Evolutionary conservation across 2,888 invertebrate genomes (phyloP).

Genomic region (Encarsia formosa): DNA sequence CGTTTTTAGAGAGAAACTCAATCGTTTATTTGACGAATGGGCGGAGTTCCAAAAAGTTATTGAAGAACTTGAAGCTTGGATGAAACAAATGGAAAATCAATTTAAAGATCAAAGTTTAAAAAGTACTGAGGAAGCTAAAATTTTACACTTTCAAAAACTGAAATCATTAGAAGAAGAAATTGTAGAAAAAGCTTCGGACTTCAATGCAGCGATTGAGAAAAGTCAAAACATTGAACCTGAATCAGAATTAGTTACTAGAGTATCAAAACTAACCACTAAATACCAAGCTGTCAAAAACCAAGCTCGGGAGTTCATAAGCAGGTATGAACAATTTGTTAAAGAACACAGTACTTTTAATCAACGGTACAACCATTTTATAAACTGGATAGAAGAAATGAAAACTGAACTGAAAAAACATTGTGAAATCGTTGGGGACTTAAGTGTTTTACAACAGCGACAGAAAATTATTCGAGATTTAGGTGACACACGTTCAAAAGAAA

Average conservation of each 20-base stretch:
- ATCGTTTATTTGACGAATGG: constrained; percentile 75
- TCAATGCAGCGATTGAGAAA: constrained; percentile 64
- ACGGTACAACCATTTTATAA: constrained; percentile 68
- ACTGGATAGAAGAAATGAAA: constrained; percentile 71
- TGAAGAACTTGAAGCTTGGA: constrained; percentile 77
- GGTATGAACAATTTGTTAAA: constrained; percentile 78
- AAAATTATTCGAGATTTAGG: constrained; percentile 74
- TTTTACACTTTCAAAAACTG: constrained; percentile 72
- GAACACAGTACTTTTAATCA: constrained; percentile 74
- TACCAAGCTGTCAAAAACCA: constrained; percentile 79
- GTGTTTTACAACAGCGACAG: constrained; percentile 76
- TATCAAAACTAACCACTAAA: constrained; percentile 74
- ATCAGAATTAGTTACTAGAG: constrained; percentile 67
- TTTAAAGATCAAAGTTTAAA: constrained; percentile 86
- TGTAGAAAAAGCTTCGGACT: constrained; percentile 62
- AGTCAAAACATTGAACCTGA: constrained; percentile 71
- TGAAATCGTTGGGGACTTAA: constrained; percentile 81
- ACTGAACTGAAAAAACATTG: constrained; percentile 72
- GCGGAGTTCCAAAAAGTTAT: constrained; percentile 74
- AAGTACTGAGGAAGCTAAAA: constrained; percentile 79
- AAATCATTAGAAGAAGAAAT: constrained; percentile 70
- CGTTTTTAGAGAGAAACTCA: constrained; percentile 68
- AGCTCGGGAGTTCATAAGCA: constrained; percentile 76
- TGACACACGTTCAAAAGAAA: constrained; percentile 75
- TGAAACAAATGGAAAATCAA: constrained; percentile 77